Evolutionary conservation across 2,888 invertebrate species (phyloP).

Genomic region (Candidula unifasciata): DNA sequence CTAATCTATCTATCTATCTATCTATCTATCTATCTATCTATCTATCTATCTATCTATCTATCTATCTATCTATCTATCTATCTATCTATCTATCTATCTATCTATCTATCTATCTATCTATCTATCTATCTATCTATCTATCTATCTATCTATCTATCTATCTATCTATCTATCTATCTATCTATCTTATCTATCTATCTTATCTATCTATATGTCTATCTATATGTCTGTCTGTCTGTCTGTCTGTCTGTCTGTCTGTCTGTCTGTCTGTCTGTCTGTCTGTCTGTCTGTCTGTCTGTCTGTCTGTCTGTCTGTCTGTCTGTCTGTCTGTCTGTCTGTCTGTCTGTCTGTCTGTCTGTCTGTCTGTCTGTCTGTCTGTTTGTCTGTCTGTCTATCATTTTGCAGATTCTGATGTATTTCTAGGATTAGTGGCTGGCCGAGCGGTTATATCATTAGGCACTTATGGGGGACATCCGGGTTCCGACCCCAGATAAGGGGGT

Average conservation of each 20-base stretch:
- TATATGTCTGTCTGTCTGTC: too few relatives aligned
- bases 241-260: too few relatives aligned
- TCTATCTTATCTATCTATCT: background rate
- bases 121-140: too few relatives aligned
- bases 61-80: conserved; percentile 8
- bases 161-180: background rate
- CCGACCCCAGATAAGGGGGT: too few relatives aligned
- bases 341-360: background rate
- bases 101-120: background rate
- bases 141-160: too few relatives aligned
- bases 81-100: background rate
- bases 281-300: too few relatives aligned
- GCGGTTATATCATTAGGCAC: too few relatives aligned
- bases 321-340: conserved; percentile 17
- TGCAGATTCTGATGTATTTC: too few relatives aligned
- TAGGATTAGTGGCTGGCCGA: too few relatives aligned
- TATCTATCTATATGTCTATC: too few relatives aligned
- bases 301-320: background rate
- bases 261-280: too few relatives aligned
- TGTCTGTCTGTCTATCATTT: background rate
- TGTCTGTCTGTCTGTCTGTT: background rate
- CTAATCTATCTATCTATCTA: background rate
- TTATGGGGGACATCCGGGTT: too few relatives aligned
- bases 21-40: background rate
- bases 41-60: conserved; percentile 8